Base-by-base conservation (phyloP, 2,888 invertebrate species). In the Malthinus seriepunctatus region DNA sequence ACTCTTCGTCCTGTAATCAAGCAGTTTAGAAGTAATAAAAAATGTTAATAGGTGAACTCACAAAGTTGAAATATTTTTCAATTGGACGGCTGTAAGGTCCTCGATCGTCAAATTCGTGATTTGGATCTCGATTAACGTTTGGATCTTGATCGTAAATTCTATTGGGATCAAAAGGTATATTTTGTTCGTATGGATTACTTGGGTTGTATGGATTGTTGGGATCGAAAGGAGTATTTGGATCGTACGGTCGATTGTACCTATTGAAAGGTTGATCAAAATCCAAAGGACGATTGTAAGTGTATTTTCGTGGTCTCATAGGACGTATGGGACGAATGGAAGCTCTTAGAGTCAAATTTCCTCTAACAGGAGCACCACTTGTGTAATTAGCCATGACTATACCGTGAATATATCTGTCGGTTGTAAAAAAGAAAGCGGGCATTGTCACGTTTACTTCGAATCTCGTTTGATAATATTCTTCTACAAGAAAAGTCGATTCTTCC, bases 381-480 rank as follows among this genome's bases (percentile, higher is more conserved):
- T 95, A 96, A 85, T 97, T 97, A 0, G 97, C 96, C 86, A 93
- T 90, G 1, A 97, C 86, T 1, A 88, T 86, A 0, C 97, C 97
- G 72, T 88, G 85, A 72, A 97, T 88, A 72, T 82, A 94, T 8
- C 83, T 86, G 69, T 95, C 94, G 14, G 90, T 90, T 71, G 91
- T 91, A 76, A 95, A 91, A 81, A 97, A 92, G 78, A 95, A 95
- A 0, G 95, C 91, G 0, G 96, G 93, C 90, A 96, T 95, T 0
- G 95, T 95, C 0, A 97, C 95, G 78, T 97, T 97, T 1, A 95
- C 93, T 83, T 97, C 96, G 75, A 93, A 96, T 68, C 95, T 84
- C 0, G 95, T 95, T 78, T 95, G 95, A 78, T 95, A 96, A 79
- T 95, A 97, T 81, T 97, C 96, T 76, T 96, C 95, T 0, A 97